Evolutionary conservation across 2,888 invertebrate species (phyloP).

Genomic region (Meganola albula): DNA sequence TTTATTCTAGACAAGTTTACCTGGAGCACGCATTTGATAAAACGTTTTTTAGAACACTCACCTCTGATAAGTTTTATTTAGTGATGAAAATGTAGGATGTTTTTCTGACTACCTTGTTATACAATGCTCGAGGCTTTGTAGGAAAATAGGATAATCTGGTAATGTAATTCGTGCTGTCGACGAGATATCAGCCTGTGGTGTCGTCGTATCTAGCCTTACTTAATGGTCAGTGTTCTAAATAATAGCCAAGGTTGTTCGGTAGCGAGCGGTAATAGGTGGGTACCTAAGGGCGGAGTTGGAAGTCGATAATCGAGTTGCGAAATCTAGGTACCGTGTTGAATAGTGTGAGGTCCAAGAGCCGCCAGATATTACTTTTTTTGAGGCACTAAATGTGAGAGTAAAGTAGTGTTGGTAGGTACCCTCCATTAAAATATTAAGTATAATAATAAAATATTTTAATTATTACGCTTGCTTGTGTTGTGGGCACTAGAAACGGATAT

Average conservation of each 20-base stretch:
- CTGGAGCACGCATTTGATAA: conserved; percentile 49
- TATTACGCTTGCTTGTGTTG: no score
- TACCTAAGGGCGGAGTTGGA: conserved; percentile 59
- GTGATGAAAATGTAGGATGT: conserved; percentile 61
- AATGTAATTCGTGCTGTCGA: conserved; percentile 65
- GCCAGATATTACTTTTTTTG: no score
- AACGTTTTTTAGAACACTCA: conserved; percentile 53
- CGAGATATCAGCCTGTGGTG: conserved; percentile 64
- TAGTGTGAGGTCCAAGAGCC: no score
- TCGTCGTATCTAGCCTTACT: conserved; percentile 50
- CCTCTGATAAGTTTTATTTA: conserved; percentile 62
- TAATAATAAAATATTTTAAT: no score
- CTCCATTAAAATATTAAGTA: no score
- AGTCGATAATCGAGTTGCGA: conserved; percentile 43
- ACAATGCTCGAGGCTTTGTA: conserved; percentile 48
- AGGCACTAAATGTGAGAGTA: no score
- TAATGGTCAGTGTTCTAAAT: conserved; percentile 53
- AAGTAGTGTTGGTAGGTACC: no score
- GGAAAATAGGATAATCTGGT: conserved; percentile 63
- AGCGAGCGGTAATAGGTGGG: conserved; percentile 71
- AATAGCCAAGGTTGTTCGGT: conserved; percentile 71
- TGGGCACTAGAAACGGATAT: no score
- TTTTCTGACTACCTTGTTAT: no score
- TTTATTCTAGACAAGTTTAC: conserved; percentile 50
- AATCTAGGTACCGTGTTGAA: no score